These are phyloP conservation scores for Anguilla rostrata DNA, from an alignment of 2,113 vertebrate species.

Conservation along the genomic window DNA sequence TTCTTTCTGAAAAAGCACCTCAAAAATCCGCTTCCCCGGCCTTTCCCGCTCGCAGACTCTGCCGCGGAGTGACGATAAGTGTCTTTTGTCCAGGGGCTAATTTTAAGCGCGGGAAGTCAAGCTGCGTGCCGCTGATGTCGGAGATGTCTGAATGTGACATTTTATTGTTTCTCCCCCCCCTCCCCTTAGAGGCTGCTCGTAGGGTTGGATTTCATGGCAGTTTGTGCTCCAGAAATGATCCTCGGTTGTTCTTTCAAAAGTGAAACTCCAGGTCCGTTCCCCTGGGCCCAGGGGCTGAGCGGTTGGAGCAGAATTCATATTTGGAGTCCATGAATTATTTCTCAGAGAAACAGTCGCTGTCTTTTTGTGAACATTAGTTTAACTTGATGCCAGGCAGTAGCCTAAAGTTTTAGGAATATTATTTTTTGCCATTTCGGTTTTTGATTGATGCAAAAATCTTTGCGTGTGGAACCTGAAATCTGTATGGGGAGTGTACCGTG, in stretches of 20 bases:
- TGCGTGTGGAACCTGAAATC: background rate
- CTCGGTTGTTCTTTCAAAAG: constrained; percentile 12
- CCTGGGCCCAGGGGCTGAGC: background rate
- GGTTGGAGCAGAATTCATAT: constrained; percentile 10
- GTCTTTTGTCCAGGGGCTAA: constrained; percentile 18
- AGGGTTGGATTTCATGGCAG: background rate
- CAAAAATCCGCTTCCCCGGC: background rate
- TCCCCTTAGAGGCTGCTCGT: background rate
- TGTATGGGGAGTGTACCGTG: background rate
- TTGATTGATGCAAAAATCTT: background rate
- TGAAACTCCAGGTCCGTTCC: constrained; percentile 3
- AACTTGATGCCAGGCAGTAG: background rate
- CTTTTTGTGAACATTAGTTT: constrained; percentile 1
- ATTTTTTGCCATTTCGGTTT: background rate
- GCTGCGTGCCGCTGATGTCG: background rate
- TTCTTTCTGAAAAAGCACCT: background rate
- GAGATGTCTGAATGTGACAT: constrained; percentile 3
- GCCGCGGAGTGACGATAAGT: constrained; percentile 20
- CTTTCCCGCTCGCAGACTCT: background rate
- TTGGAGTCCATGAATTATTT: background rate
- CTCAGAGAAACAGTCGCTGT: background rate
- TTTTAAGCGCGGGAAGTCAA: constrained; percentile 1
- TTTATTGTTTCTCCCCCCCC: background rate
- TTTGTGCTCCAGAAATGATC: constrained; percentile 11
- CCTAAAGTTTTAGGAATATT: background rate